phyloP scores from a whole-genome alignment of 2,888 invertebrate species.

The Acanthosoma haemorrhoidale region DNA sequence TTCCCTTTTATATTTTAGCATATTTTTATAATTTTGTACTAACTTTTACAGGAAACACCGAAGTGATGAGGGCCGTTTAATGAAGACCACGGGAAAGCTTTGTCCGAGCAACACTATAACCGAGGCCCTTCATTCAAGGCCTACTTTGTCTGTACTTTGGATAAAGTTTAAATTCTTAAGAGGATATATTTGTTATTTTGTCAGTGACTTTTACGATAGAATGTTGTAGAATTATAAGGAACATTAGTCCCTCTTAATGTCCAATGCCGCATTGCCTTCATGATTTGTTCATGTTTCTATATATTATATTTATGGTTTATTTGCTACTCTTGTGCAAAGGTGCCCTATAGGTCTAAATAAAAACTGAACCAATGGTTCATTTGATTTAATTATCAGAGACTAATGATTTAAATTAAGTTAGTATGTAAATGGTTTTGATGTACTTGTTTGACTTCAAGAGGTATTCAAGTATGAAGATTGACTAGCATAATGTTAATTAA shows the following conservation, averaged over 20 bases:
- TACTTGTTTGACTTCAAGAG: too few relatives aligned
- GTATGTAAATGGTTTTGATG: too few relatives aligned
- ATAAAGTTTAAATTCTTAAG: constrained; percentile 3
- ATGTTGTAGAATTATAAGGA: background rate
- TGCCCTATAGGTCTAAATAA: too few relatives aligned
- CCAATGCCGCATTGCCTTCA: constrained; percentile 7
- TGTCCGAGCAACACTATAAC: background rate
- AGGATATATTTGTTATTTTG: constrained; percentile 5
- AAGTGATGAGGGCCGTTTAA: constrained; percentile 17
- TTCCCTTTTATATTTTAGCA: too few relatives aligned
- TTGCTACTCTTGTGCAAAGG: too few relatives aligned
- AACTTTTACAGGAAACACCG: constrained; percentile 1
- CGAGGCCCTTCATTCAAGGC: background rate
- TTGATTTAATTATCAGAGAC: too few relatives aligned
- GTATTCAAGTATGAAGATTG: too few relatives aligned
- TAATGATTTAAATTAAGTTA: too few relatives aligned
- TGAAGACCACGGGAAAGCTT: background rate
- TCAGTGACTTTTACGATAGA: background rate
- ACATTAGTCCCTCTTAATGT: background rate
- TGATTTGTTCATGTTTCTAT: background rate
- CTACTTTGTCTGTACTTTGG: constrained; percentile 3
- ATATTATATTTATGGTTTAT: too few relatives aligned
- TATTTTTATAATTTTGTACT: too few relatives aligned
- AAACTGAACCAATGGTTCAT: too few relatives aligned
- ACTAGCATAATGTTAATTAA: too few relatives aligned